These are phyloP conservation scores for Scelioninae gen. 1 DNA, from an alignment of 2,888 invertebrate genomes.

Conservation along the genomic window DNA sequence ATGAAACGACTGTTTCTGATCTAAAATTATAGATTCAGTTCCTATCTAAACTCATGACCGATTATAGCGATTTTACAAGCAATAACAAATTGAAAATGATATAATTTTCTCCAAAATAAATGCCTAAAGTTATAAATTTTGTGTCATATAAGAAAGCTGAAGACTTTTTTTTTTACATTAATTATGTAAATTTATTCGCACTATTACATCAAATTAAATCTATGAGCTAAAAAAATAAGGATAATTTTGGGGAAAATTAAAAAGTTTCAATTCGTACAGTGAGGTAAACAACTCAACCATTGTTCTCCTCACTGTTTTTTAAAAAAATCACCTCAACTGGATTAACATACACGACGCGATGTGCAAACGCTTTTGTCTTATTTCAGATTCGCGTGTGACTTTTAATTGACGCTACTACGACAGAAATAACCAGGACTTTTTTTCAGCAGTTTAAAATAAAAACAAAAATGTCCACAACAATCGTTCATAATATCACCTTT, in stretches of 20 bases:
- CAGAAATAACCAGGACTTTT: neutral
- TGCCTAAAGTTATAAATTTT: too few species aligned
- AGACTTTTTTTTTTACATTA: too few species aligned
- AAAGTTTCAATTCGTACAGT: constrained; percentile 25
- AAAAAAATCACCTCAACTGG: constrained; percentile 28
- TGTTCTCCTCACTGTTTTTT: constrained; percentile 11
- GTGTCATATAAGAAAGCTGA: too few species aligned
- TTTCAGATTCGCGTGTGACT: constrained; percentile 8
- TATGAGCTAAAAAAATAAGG: too few species aligned
- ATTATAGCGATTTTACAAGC: constrained; percentile 37
- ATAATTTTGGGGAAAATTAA: neutral
- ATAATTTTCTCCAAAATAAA: constrained; percentile 21
- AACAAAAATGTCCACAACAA: constrained; percentile 29
- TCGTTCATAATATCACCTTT: constrained; percentile 50
- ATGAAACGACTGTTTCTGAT: constrained; percentile 25
- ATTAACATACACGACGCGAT: constrained; percentile 29
- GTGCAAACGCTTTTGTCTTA: constrained; percentile 26
- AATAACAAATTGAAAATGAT: constrained; percentile 25
- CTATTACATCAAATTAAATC: too few species aligned
- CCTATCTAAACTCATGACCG: constrained; percentile 39
- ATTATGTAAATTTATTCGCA: too few species aligned
- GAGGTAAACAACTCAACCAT: constrained; percentile 4
- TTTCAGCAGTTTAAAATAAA: constrained; percentile 8
- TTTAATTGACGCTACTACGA: constrained; percentile 52
- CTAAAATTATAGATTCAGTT: constrained; percentile 27